Conservation (phyloP, 2,888 invertebrate species). For the Gnatocerus cornutus region DNA sequence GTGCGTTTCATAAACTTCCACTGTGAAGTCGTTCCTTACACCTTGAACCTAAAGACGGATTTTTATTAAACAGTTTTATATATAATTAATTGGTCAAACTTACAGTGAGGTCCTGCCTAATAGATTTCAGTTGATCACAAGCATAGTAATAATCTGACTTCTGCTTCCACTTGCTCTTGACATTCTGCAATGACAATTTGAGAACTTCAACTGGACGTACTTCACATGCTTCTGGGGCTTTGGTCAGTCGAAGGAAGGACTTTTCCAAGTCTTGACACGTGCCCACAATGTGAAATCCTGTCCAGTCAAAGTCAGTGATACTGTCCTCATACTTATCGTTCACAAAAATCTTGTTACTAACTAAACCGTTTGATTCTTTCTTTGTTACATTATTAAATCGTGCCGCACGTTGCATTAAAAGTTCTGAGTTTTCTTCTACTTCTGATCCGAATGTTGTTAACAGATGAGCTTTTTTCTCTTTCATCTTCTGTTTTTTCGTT, state of each 20-base stretch:
- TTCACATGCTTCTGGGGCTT: constrained; percentile 94
- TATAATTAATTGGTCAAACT: no score
- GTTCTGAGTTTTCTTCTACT: constrained; percentile 83
- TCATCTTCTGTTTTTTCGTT: constrained; percentile 72
- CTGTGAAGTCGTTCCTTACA: constrained; percentile 93
- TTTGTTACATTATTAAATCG: constrained; percentile 79
- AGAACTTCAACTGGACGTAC: constrained; percentile 94
- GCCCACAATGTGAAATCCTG: constrained; percentile 93
- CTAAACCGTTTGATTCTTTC: constrained; percentile 25
- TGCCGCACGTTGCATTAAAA: constrained; percentile 91
- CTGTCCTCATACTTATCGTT: constrained; percentile 73
- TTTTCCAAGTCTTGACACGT: constrained; percentile 97
- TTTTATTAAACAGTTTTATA: not conserved
- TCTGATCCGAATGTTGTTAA: constrained; percentile 78
- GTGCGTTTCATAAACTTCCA: constrained; percentile 99
- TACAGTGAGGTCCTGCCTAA: constrained; percentile 98
- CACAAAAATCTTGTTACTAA: constrained; percentile 36
- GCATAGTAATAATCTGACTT: constrained; percentile 97
- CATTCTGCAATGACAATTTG: constrained; percentile 87
- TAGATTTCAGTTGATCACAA: constrained; percentile 98
- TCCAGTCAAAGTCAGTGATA: constrained; percentile 85
- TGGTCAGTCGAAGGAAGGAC: constrained; percentile 94
- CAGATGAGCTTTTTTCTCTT: constrained; percentile 77
- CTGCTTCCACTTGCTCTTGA: constrained; percentile 92
- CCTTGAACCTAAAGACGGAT: constrained; percentile 88